Conservation (phyloP, 2,888 invertebrate species). For the Allolobophora icterica region DNA sequence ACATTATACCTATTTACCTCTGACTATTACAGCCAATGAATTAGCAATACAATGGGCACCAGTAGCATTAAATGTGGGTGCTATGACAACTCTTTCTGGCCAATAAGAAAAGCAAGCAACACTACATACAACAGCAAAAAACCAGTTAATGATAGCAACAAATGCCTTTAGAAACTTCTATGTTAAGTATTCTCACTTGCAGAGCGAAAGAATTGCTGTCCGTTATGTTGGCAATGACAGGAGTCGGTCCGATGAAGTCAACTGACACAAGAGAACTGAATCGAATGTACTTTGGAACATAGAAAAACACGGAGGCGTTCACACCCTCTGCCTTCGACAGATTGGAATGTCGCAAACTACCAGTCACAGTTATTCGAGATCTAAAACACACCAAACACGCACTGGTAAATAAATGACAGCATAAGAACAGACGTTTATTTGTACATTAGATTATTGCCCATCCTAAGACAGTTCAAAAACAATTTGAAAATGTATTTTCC, state of each 20-base stretch:
- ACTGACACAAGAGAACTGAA: not conserved
- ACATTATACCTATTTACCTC: too few relatives aligned
- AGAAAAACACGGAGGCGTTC: constrained; percentile 47
- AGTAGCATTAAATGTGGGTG: too few relatives aligned
- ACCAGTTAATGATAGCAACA: not conserved
- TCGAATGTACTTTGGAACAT: constrained; percentile 44
- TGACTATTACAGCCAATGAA: too few relatives aligned
- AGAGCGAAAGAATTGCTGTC: constrained; percentile 31
- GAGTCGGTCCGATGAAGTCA: constrained; percentile 20
- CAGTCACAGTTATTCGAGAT: constrained; percentile 42
- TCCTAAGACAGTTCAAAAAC: too few relatives aligned
- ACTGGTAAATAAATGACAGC: not conserved
- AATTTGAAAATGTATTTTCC: too few relatives aligned
- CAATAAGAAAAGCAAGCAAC: too few relatives aligned
- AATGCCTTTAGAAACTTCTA: not conserved
- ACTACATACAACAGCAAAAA: too few relatives aligned
- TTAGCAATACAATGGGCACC: too few relatives aligned
- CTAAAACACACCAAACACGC: constrained; percentile 40
- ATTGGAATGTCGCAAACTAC: constrained; percentile 46
- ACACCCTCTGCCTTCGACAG: constrained; percentile 49
- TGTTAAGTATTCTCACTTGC: constrained; percentile 4
- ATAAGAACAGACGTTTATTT: not conserved
- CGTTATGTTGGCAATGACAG: not conserved
- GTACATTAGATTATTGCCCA: too few relatives aligned
- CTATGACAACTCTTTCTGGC: too few relatives aligned